Base-by-base conservation (phyloP, 2,888 invertebrate genomes). In the Orchesellides sinensis region DNA sequence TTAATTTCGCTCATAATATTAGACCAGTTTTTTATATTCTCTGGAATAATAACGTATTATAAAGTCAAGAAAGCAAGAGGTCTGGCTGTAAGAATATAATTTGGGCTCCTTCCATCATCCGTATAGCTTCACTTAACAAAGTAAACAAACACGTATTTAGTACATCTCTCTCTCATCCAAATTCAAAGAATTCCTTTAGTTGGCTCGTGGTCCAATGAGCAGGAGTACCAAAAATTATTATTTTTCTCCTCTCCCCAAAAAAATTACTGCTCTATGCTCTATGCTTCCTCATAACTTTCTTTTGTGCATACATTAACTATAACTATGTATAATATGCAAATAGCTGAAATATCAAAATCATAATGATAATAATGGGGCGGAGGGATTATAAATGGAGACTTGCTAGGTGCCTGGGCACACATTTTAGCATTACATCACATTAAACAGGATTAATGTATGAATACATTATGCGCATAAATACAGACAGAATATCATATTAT, bases 1-100 rank as follows among this genome's bases (percentile, higher is more conserved):
- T 87, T 87, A 87, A 87, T 87, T 87, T 87, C 70, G 59, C 69
- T 83, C 77, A 83, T 83, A 79, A 80, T 72, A 80, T 78, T 61
- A 69, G 25, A 69, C 69, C 69, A 32, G 45, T 78, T 75, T 47
- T 69, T 32, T 56, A 12, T n/a, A n/a, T 17, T 49, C 63, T 17
- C 12, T 27, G 47, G 27, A 66, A 21, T 1, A 45, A 21, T 40
- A 45, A 21, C 21, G 63, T n/a, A 56, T 10, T 70, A 70, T 56
- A 59, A 47, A 61, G 72, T 72, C 61, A 73, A 49, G 63, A 10
- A 27, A 52, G n/a, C n/a, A n/a, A n/a, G n/a, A n/a, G n/a, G n/a
- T n/a, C n/a, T n/a, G n/a, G n/a, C n/a, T n/a, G n/a, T n/a, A n/a
- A n/a, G n/a, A 25, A 65, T 32, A 32, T 32, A 32, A 40, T n/a